phyloP scores from a whole-genome alignment of 2,113 vertebrate species.

The Trachemys scripta region DNA sequence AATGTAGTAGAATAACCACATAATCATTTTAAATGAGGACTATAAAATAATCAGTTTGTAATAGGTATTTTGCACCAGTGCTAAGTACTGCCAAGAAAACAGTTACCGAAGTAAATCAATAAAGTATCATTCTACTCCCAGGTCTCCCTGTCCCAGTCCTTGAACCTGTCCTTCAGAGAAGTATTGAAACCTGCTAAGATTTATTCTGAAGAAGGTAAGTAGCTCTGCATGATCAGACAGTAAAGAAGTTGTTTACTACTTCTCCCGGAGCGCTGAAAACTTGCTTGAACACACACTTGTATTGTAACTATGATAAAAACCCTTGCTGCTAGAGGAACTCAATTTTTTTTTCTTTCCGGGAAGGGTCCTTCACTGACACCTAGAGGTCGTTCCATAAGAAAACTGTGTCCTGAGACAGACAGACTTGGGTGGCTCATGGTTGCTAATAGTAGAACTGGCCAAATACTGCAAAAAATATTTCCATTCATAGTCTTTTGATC shows the following conservation, averaged over 20 bases:
- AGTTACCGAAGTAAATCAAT: conserved; percentile 76
- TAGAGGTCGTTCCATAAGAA: conserved; percentile 76
- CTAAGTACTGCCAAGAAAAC: conserved; percentile 74
- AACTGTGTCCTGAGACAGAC: conserved; percentile 45
- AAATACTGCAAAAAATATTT: conserved; percentile 23
- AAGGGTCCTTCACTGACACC: conserved; percentile 63
- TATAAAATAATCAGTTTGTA: conserved; percentile 67
- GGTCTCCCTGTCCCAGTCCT: conserved; percentile 63
- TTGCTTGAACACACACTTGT: conserved; percentile 51
- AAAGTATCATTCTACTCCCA: conserved; percentile 72
- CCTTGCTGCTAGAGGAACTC: conserved; percentile 35
- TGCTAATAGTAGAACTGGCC: background rate
- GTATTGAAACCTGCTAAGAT: conserved; percentile 74
- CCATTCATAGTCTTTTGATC: conserved; percentile 15
- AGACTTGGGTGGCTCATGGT: conserved; percentile 13
- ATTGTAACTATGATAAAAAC: conserved; percentile 61
- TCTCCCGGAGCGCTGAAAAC: conserved; percentile 60
- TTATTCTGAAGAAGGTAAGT: conserved; percentile 78
- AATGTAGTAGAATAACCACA: conserved; percentile 56
- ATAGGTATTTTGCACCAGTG: conserved; percentile 69
- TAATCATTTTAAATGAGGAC: conserved; percentile 66
- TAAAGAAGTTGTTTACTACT: conserved; percentile 74
- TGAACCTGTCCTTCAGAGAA: conserved; percentile 69
- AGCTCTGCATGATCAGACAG: conserved; percentile 73
- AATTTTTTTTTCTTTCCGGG: conserved; percentile 58